Percentiles rank a stretch among this genome's conserved stretches.
Conservation (phyloP, 2,888 invertebrate species). For the Heliconius sara region DNA sequence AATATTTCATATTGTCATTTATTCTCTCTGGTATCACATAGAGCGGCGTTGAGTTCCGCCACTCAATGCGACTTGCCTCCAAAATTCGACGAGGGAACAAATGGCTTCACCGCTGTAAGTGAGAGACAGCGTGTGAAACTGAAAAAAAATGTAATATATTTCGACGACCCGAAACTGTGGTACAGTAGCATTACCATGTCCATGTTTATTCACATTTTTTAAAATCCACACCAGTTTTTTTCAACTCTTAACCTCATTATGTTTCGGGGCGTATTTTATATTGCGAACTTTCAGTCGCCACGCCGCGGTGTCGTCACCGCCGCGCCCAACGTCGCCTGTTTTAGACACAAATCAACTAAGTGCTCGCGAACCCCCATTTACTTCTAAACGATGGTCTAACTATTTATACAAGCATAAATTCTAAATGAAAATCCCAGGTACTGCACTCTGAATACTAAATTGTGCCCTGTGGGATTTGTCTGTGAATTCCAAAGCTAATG, state of each 20-base stretch:
- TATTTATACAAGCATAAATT: constrained; percentile 27
- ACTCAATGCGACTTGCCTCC: too few relatives aligned
- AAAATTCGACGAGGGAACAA: too few relatives aligned
- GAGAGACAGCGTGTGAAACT: too few relatives aligned
- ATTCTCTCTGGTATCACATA: too few relatives aligned
- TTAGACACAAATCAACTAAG: constrained; percentile 54
- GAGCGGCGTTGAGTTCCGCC: too few relatives aligned
- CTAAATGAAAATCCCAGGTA: constrained; percentile 17
- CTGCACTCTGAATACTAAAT: constrained; percentile 3
- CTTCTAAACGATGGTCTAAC: constrained; percentile 41
- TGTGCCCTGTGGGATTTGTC: constrained; percentile 1
- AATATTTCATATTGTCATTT: too few relatives aligned
- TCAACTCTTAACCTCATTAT: constrained; percentile 28
- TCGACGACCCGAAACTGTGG: not conserved
- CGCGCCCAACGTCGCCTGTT: constrained; percentile 49
- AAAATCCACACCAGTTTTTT: constrained; percentile 24
- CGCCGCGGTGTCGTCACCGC: constrained; percentile 40
- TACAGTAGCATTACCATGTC: constrained; percentile 11
- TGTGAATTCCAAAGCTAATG: constrained; percentile 16
- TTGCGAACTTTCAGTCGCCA: constrained; percentile 18
- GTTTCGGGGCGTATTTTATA: constrained; percentile 20
- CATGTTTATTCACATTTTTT: constrained; percentile 19
- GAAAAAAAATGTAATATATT: not conserved
- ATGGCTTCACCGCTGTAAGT: too few relatives aligned
- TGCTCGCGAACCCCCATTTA: constrained; percentile 45